Evolutionary conservation across 2,113 vertebrate species (phyloP).

Genomic region (Coracopsis vasa): DNA sequence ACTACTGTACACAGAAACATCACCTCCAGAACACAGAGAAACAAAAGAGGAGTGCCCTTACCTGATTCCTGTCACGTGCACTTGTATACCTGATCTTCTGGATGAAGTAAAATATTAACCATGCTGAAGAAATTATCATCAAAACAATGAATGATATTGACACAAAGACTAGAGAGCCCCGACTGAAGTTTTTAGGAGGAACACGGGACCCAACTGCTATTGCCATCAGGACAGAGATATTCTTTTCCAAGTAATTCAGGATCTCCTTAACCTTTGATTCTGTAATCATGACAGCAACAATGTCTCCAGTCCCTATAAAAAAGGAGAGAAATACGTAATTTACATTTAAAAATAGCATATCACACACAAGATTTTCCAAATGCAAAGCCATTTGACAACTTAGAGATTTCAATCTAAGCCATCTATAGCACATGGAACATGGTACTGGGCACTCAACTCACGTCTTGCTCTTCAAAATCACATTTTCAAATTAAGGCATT

Average conservation of each 20-base stretch:
- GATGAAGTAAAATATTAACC: constrained; percentile 99
- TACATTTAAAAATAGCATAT: not conserved
- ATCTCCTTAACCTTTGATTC: constrained; percentile 93
- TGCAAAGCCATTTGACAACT: not conserved
- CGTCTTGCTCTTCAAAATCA: not conserved
- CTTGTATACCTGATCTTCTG: constrained; percentile 96
- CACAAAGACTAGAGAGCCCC: constrained; percentile 94
- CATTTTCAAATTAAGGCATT: not conserved
- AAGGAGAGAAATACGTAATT: not conserved
- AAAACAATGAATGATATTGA: constrained; percentile 98
- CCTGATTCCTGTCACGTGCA: constrained; percentile 93
- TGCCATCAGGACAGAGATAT: constrained; percentile 90
- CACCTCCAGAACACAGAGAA: not conserved
- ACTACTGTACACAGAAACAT: not conserved
- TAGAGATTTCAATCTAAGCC: not conserved
- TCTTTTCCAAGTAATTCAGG: constrained; percentile 90
- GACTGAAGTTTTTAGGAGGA: constrained; percentile 86
- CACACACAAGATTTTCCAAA: not conserved
- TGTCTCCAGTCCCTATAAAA: constrained; percentile 91
- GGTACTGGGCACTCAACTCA: not conserved
- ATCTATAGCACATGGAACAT: not conserved
- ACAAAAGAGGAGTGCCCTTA: constrained; percentile 54
- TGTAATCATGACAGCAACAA: constrained; percentile 96
- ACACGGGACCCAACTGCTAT: constrained; percentile 88
- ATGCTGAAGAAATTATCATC: constrained; percentile 97